Evolutionary conservation across 2,888 invertebrate genomes (phyloP), one percentile per base, ranked within the genome.

Genomic region (Hofmannophila pseudospretella): DNA sequence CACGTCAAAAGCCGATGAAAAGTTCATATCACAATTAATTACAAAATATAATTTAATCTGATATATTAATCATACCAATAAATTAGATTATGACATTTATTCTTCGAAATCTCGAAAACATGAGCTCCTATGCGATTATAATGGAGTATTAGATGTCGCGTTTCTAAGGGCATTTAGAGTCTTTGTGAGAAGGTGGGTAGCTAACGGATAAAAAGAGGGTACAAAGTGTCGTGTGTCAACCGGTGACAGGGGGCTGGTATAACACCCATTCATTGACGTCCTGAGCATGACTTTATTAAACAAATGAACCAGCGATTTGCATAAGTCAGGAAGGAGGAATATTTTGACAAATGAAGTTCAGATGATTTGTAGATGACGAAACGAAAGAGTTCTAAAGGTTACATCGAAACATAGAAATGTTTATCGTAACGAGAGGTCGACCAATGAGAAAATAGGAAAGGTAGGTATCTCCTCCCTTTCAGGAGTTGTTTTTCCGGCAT

Each of bases 61-160:
- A n/a, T n/a, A n/a, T n/a, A n/a, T n/a, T n/a, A n/a, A n/a, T n/a
- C n/a, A n/a, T 22, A 32, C n/a, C 12, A 45, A 45, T 50, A 49
- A 54, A 51, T 55, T 50, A 51, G 48, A 41, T 43, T 34, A 46
- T 47, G 30, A 49, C 47, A 44, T 53, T 58, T 49, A 52, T 50
- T 40, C 47, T 45, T 42, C 42, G 46, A 43, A 44, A 54, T 54
- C 53, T 49, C 50, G 57, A 48, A 62, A 52, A 55, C 42, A 52
- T 44, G 51, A 51, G 52, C 33, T 51, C 47, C 45, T 44, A 46
- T 42, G 42, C 45, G 51, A 54, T 51, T 57, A 62, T 59, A 66
- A 65, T 58, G 47, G 56, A 58, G 69, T 69, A 73, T 71, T 67
- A 65, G 64, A 65, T 71, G 62, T 66, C 69, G 45, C 53, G 4